Base-by-base conservation (phyloP, 2,113 vertebrate genomes). In the Malurus elegans region DNA sequence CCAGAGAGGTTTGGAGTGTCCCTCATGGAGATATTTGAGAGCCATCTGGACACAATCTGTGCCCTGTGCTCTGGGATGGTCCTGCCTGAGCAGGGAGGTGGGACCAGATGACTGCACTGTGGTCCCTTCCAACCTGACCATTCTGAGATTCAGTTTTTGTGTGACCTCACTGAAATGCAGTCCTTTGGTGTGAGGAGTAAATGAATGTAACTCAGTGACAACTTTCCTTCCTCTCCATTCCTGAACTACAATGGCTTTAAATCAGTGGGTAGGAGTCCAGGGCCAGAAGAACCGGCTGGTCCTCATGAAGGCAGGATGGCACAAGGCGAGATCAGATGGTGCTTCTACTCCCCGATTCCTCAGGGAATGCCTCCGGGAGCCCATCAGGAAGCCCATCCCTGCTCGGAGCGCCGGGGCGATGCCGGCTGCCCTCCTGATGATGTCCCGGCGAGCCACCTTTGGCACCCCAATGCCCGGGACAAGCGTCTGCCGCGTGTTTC, bases 341-440 rank as follows among this genome's bases (percentile, higher is more conserved):
- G 24, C 48, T 31, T 69, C 8, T 6, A 8, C 7, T 18, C 20
- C 29, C 24, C 4, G 0, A 48, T 45, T 34, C 83, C 56, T 45
- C 5, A 14, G 64, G 28, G 32, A 88, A 64, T 0, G 28, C 7
- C 65, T 12, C 1, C 4, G 23, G 32, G 42, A 48, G 28, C 60
- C 40, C 50, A 3, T 3, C 0, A 5, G 58, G 71, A 29, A 71
- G 6, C 42, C 7, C 1, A 16, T 16, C 34, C 21, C 48, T 3
- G 18, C 18, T 10, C 1, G 0, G 20, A 32, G 48, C 1, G 8
- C 1, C 26, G 11, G 18, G 11, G 45, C 36, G 9, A 5, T 0
- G 36, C 65, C 34, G 20, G 1, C 29, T 10, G 4, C 40, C 11
- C 48, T 15, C 40, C 25, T 5, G 34, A 26, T 0, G 34, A 6